phyloP scores from a whole-genome alignment of 1,140 invertebrate genomes.

The Lanistes nyassanus region DNA sequence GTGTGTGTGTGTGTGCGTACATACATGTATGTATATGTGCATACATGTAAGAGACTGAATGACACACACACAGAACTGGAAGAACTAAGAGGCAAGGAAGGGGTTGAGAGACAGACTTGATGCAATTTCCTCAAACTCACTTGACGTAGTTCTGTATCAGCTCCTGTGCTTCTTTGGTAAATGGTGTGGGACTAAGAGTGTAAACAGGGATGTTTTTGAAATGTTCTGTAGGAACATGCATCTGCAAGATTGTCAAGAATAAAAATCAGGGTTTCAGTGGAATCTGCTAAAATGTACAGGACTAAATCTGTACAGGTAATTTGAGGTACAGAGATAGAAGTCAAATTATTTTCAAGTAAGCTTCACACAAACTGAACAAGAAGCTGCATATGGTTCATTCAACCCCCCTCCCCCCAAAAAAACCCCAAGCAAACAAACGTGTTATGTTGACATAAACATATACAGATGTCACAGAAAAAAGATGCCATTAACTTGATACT shows the following conservation, averaged over 20 bases:
- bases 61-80: too few relatives aligned
- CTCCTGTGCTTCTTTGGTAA: constrained; percentile 66
- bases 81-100: too few relatives aligned
- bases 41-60: too few relatives aligned
- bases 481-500: too few relatives aligned
- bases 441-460: background rate
- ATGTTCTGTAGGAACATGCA: constrained; percentile 95
- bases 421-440: too few relatives aligned
- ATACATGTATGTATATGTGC: too few relatives aligned
- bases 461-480: too few relatives aligned
- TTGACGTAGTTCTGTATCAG: constrained; percentile 35
- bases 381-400: too few relatives aligned
- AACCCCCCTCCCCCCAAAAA: background rate
- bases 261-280: background rate
- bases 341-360: background rate
- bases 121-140: too few relatives aligned
- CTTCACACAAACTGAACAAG: too few relatives aligned
- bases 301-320: background rate
- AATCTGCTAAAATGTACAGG: background rate
- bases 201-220: constrained; percentile 95
- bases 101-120: too few relatives aligned
- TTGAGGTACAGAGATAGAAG: background rate
- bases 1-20: too few relatives aligned
- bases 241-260: constrained; percentile 71
- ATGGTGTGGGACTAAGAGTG: constrained; percentile 83